Evolutionary conservation across 1,140 invertebrate genomes (phyloP).

Genomic region (Himalopsyche phryganea): DNA sequence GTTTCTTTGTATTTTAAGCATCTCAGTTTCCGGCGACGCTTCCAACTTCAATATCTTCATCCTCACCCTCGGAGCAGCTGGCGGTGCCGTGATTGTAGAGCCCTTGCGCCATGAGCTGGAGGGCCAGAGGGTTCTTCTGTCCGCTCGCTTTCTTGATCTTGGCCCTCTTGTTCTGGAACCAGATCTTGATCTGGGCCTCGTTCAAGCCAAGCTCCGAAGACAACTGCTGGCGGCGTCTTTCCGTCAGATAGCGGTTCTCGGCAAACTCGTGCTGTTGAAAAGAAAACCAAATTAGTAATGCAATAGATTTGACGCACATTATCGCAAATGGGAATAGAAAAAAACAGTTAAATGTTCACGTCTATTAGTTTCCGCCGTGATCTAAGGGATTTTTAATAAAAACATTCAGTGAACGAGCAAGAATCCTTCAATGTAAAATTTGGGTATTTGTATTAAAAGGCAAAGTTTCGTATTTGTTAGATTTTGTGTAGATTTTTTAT

Average conservation of each 20-base stretch:
- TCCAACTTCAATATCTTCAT: constrained; percentile 46
- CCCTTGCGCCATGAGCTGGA: constrained; percentile 89
- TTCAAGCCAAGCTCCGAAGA: constrained; percentile 83
- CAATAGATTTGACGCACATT: too few species aligned
- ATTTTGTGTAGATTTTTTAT: too few species aligned
- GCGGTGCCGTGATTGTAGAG: constrained; percentile 85
- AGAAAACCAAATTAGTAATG: background rate
- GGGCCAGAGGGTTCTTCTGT: constrained; percentile 76
- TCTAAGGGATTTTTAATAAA: too few species aligned
- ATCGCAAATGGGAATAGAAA: too few species aligned
- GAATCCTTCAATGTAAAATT: too few species aligned
- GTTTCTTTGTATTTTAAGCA: too few species aligned
- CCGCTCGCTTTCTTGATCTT: constrained; percentile 91
- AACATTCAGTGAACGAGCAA: too few species aligned
- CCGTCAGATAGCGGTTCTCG: constrained; percentile 88
- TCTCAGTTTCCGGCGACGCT: too few species aligned
- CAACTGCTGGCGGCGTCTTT: constrained; percentile 80
- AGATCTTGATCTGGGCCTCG: constrained; percentile 95
- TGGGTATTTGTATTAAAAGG: too few species aligned
- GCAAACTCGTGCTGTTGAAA: constrained; percentile 70
- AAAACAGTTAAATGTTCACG: too few species aligned
- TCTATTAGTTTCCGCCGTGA: too few species aligned
- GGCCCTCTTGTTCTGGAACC: constrained; percentile 93
- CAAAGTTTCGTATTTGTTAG: too few species aligned
- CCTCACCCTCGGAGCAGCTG: constrained; percentile 67